These are phyloP conservation scores for Chloroceryle amazona DNA, from an alignment of 2,797 vertebrate genomes.

Conservation along the genomic window DNA sequence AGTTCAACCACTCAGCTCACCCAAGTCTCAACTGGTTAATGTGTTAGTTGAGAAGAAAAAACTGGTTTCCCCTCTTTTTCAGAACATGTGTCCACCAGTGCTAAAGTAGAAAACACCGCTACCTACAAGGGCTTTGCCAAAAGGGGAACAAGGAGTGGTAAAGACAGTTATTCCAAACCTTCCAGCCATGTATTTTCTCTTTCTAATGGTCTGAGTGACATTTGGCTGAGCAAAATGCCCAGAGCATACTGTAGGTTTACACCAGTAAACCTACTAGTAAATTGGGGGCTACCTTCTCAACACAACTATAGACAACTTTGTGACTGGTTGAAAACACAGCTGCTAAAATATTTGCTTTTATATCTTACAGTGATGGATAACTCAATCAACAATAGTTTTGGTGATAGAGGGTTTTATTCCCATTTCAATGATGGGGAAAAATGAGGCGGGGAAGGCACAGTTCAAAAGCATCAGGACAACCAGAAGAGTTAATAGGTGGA, in stretches of 20 bases:
- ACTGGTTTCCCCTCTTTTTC: background rate
- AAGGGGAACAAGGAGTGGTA: background rate
- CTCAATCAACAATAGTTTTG: background rate
- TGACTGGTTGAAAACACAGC: background rate
- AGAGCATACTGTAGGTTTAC: background rate
- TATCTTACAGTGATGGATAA: background rate
- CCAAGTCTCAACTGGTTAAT: background rate
- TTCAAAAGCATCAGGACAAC: background rate
- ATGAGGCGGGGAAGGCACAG: background rate
- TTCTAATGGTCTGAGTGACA: background rate
- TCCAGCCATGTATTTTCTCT: background rate
- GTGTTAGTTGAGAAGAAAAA: background rate
- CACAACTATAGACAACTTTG: background rate
- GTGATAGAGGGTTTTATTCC: background rate
- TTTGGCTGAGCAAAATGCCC: background rate
- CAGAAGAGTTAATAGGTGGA: background rate
- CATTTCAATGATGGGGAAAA: background rate
- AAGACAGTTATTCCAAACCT: background rate
- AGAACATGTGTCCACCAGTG: fast-evolving
- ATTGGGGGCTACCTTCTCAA: background rate
- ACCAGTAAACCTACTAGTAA: background rate
- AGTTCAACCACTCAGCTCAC: background rate
- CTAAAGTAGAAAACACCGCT: background rate
- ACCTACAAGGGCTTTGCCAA: background rate
- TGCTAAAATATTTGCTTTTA: background rate